These are phyloP conservation scores for Agelas oroides DNA, from an alignment of 37 sponge, comb jelly and placozoan species.

Conservation along the genomic window DNA sequence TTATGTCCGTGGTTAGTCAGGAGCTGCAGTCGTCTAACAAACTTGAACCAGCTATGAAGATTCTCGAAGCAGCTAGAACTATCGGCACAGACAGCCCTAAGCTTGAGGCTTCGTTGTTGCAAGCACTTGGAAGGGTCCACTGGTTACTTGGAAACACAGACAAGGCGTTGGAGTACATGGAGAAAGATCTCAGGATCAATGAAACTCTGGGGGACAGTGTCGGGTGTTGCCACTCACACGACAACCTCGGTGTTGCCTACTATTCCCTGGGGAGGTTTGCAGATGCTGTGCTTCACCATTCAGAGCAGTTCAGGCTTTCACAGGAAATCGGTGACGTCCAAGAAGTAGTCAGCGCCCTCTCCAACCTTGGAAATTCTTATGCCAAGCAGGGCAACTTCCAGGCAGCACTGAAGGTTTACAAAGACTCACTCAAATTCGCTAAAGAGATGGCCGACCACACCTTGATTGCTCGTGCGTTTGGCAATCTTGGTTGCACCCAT, in stretches of 20 bases:
- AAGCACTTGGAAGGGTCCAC: constrained; percentile 90
- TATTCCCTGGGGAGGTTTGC: constrained; percentile 65
- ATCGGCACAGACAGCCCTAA: constrained; percentile 94
- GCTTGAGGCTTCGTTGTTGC: constrained; percentile 88
- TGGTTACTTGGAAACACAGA: constrained; percentile 84
- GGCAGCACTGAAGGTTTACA: constrained; percentile 77
- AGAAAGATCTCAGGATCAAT: constrained; percentile 74
- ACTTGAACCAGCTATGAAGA: constrained; percentile 65
- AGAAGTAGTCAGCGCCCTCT: constrained; percentile 76
- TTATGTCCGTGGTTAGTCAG: constrained; percentile 88
- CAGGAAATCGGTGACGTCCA: constrained; percentile 46
- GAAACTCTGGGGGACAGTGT: constrained; percentile 71
- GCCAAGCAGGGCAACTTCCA: constrained; percentile 56
- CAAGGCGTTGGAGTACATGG: constrained; percentile 86
- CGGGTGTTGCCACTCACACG: constrained; percentile 75
- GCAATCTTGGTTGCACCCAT: constrained; percentile 44
- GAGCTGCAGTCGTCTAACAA: constrained; percentile 77
- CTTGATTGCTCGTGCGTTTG: constrained; percentile 50
- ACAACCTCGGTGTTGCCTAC: constrained; percentile 79
- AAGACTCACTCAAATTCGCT: constrained; percentile 75
- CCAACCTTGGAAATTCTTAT: constrained; percentile 78
- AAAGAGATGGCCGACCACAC: constrained; percentile 55
- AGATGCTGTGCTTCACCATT: constrained; percentile 76
- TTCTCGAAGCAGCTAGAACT: constrained; percentile 82
- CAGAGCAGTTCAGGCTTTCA: constrained; percentile 72